Percentiles rank a stretch among this genome's conserved stretches.
Evolutionary conservation across 2,888 invertebrate species (phyloP).

Genomic region (Macrophya annulata): DNA sequence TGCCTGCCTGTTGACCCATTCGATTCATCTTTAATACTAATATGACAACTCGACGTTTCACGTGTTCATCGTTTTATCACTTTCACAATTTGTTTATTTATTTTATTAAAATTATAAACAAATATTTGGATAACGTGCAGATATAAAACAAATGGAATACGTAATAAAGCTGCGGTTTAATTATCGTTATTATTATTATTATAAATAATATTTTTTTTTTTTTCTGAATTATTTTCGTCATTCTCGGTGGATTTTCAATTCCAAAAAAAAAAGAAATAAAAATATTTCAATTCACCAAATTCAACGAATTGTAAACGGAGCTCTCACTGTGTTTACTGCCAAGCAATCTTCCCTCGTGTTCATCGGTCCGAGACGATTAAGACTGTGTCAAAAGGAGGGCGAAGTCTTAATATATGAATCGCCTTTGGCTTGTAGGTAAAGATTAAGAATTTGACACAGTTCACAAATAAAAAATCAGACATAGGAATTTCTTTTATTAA

Average conservation of each 20-base stretch:
- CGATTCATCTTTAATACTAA: background rate
- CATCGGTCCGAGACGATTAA: conserved; percentile 34
- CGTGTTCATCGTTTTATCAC: background rate
- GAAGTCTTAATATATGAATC: background rate
- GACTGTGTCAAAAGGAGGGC: conserved; percentile 20
- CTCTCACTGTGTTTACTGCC: background rate
- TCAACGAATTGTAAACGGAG: conserved; percentile 6
- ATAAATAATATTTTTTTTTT: background rate
- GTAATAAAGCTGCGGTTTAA: background rate
- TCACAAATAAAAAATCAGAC: background rate
- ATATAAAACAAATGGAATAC: background rate
- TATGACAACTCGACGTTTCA: background rate
- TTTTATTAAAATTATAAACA: background rate
- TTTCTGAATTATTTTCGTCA: background rate
- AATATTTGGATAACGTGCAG: background rate
- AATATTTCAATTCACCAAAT: background rate
- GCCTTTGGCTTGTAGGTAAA: background rate
- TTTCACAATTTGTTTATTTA: background rate
- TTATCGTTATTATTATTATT: background rate
- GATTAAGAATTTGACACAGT: background rate
- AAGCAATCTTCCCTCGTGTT: conserved; percentile 24
- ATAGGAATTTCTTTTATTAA: background rate
- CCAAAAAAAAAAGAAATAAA: background rate
- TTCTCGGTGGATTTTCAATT: background rate
- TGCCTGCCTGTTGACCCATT: background rate